phyloP scores from a whole-genome alignment of 2,888 invertebrate species.

The Chalcis sispes region DNA sequence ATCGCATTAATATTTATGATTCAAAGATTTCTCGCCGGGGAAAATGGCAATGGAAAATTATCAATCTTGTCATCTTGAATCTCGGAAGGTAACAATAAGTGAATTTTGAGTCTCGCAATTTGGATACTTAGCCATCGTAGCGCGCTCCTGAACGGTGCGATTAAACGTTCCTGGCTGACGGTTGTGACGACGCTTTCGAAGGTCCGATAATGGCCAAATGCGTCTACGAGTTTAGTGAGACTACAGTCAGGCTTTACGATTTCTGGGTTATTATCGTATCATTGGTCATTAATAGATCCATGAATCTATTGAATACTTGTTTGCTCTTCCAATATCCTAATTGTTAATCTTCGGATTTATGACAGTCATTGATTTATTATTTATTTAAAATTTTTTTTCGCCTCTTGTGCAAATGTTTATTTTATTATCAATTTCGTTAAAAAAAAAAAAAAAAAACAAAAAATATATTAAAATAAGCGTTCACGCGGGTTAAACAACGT shows the following conservation, averaged over 20 bases:
- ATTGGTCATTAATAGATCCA: constrained; percentile 47
- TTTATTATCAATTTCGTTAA: background rate
- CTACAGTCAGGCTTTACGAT: constrained; percentile 40
- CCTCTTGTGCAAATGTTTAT: background rate
- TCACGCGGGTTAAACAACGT: no score
- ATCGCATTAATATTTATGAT: no score
- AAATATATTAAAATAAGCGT: no score
- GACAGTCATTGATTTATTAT: background rate
- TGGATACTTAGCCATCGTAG: constrained; percentile 17
- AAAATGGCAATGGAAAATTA: no score
- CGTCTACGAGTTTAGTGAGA: constrained; percentile 36
- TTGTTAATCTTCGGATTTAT: background rate
- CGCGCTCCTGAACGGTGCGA: constrained; percentile 6
- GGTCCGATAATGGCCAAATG: constrained; percentile 30
- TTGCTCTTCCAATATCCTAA: background rate
- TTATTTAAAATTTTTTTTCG: background rate
- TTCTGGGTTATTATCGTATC: constrained; percentile 34
- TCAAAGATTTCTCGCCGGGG: no score
- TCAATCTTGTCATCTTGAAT: no score
- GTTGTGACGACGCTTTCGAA: background rate
- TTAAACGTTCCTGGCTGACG: constrained; percentile 10
- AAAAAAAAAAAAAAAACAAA: no score
- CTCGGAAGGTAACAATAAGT: constrained; percentile 9
- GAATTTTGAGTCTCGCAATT: constrained; percentile 12
- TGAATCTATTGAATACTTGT: constrained; percentile 46